Conservation (phyloP, 2,888 invertebrate species). For the Perdita meconis region DNA sequence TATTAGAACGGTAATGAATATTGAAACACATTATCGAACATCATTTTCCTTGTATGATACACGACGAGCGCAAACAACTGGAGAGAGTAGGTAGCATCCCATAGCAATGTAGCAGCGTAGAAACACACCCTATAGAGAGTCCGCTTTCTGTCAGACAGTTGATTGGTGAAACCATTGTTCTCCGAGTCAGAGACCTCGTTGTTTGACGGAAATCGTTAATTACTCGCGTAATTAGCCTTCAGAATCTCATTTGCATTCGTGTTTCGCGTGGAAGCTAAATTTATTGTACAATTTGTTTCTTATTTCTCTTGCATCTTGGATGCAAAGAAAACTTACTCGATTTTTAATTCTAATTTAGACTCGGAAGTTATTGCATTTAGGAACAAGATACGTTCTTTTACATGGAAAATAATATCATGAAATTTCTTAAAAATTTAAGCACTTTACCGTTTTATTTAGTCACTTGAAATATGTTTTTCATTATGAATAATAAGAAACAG, state of each 20-base stretch:
- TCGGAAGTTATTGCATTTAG: no score
- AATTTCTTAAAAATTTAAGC: no score
- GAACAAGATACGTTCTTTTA: no score
- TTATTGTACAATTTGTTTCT: conserved; percentile 39
- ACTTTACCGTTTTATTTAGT: background rate
- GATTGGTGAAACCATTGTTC: conserved; percentile 65
- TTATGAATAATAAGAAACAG: background rate
- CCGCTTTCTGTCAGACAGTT: conserved; percentile 62
- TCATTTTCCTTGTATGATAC: conserved; percentile 27
- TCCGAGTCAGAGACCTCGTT: conserved; percentile 52
- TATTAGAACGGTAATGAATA: background rate
- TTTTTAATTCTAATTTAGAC: background rate
- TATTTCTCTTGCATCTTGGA: background rate
- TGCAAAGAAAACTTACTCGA: background rate
- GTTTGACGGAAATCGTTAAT: conserved; percentile 67
- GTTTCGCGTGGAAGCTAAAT: conserved; percentile 32
- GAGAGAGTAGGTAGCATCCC: conserved; percentile 57
- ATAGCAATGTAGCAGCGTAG: conserved; percentile 39
- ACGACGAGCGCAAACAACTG: conserved; percentile 56
- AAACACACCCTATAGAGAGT: conserved; percentile 45
- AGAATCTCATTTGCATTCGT: conserved; percentile 54
- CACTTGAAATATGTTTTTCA: background rate
- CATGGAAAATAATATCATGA: no score
- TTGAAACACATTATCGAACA: conserved; percentile 29
- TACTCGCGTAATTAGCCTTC: conserved; percentile 65